Evolutionary conservation across 2,797 vertebrate genomes (phyloP).

Genomic region (Monodelphis domestica): DNA sequence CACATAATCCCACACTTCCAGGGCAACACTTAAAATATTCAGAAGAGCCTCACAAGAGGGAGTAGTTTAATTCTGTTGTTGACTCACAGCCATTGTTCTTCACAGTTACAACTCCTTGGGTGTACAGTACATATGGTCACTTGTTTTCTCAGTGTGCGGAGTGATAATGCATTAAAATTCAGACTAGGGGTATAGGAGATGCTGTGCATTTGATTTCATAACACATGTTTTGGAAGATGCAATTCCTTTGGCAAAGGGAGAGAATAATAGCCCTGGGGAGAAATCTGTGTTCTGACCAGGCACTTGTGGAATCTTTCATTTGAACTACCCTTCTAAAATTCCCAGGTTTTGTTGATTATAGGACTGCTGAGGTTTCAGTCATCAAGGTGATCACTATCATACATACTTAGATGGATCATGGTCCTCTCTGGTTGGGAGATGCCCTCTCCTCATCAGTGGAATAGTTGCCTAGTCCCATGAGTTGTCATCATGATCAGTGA

Average conservation of each 20-base stretch:
- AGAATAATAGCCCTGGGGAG: neutral
- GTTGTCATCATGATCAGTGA: neutral
- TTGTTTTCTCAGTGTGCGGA: constrained; percentile 73
- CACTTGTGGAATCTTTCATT: neutral
- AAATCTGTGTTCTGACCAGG: neutral
- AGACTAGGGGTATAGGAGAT: constrained; percentile 43
- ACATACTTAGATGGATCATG: neutral
- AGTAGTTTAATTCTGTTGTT: constrained; percentile 80
- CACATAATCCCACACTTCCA: constrained; percentile 81
- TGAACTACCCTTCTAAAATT: neutral
- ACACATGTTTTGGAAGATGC: constrained; percentile 6
- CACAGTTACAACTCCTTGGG: constrained; percentile 75
- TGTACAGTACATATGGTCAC: constrained; percentile 77
- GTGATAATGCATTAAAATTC: constrained; percentile 68
- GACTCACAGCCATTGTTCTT: constrained; percentile 81
- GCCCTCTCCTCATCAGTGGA: neutral
- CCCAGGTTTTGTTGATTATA: neutral
- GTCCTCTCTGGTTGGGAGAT: neutral
- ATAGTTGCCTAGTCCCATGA: neutral
- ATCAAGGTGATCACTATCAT: neutral
- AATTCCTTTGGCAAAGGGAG: neutral
- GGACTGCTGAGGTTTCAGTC: neutral
- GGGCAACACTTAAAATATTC: constrained; percentile 81
- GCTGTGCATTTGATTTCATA: constrained; percentile 29
- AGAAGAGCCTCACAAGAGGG: constrained; percentile 80